Percentiles rank a stretch among this genome's conserved stretches.
These are phyloP conservation scores for Pantherophis alleghaniensis DNA, from an alignment of 2,797 vertebrate genomes.

Conservation along the genomic window DNA sequence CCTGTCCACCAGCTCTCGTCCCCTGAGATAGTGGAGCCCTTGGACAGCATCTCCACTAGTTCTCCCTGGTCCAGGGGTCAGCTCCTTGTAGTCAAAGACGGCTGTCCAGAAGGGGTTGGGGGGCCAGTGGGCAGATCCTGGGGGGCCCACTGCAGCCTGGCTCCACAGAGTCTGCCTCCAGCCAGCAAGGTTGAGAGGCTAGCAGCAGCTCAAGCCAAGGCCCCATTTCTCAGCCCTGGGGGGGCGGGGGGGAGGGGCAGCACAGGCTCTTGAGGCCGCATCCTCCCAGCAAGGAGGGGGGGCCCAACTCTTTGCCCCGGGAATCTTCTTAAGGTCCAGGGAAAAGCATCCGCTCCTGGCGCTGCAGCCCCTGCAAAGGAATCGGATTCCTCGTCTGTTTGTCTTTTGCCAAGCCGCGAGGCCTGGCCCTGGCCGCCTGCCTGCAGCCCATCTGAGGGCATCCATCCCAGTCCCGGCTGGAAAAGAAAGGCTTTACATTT, in stretches of 20 bases:
- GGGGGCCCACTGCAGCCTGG: constrained; percentile 45
- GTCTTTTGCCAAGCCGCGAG: background rate
- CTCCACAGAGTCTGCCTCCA: constrained; percentile 48
- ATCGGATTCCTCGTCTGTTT: background rate
- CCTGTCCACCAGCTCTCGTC: constrained; percentile 93
- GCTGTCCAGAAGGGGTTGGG: constrained; percentile 84
- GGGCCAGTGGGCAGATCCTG: background rate
- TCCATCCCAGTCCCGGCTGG: background rate
- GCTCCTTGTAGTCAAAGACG: constrained; percentile 90
- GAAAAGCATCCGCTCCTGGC: background rate
- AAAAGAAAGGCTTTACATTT: constrained; percentile 5
- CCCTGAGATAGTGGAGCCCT: constrained; percentile 89
- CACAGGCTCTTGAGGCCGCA: background rate
- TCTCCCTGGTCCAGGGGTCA: constrained; percentile 76
- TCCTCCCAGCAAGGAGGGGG: background rate
- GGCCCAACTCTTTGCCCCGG: background rate
- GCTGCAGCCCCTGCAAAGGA: background rate
- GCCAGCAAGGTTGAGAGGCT: background rate
- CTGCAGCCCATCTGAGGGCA: background rate
- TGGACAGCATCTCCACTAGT: constrained; percentile 87
- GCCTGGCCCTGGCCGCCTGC: background rate
- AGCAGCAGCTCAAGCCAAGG: too few species aligned
- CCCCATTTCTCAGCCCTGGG: background rate
- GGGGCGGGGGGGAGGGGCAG: too few species aligned
- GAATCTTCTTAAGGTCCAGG: constrained; percentile 8